Base-by-base conservation (phyloP, 2,797 vertebrate species). In the Hippopotamyrus pictus region DNA sequence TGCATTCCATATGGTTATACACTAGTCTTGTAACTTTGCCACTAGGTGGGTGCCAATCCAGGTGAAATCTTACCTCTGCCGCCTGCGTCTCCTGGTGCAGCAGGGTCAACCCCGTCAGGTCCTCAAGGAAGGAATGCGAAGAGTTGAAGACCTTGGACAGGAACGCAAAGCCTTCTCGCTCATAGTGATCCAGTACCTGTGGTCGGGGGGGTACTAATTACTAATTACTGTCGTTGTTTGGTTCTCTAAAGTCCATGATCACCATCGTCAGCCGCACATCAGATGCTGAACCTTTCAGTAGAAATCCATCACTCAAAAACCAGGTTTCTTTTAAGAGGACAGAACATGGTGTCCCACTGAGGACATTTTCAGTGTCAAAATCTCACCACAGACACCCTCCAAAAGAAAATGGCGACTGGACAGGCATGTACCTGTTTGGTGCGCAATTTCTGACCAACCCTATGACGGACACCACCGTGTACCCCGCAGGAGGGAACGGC, bases 91-190 rank as follows among this genome's bases (percentile, higher is more conserved):
- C 98, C 94, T 99, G 98, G 92, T 99, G 98, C 62, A 99, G 93
- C 92, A 99, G 93, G 0, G 98, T 99, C 86, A 99, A 96, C 25
- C 98, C 98, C 0, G 98, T 99, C 93, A 99, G 94, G 93, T 99
- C 98, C 94, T 99, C 98, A 93, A 99, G 96, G 96, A 98, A 99
- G 73, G 98, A 98, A 95, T 99, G 98, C 17, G 98, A 98, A n/a
- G 98, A 99, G 95, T 99, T 98, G 93, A 99, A 99, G 92, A 99
- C 98, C 91, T 98, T 96, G 4, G 95, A 96, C 82, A 99, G 95
- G 95, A 99, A 99, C 93, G 94, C 92, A 95, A 99, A 99, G n/a
- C 98, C 97, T 86, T 99, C 98, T 88, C 89, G 95, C 92, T 99
- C 98, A 41, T 99, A 99, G 33, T 97, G 95, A 25, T 99, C 97